Evolutionary conservation across 2,888 invertebrate species (phyloP).

Genomic region (Polydrusus pterygomalis): DNA sequence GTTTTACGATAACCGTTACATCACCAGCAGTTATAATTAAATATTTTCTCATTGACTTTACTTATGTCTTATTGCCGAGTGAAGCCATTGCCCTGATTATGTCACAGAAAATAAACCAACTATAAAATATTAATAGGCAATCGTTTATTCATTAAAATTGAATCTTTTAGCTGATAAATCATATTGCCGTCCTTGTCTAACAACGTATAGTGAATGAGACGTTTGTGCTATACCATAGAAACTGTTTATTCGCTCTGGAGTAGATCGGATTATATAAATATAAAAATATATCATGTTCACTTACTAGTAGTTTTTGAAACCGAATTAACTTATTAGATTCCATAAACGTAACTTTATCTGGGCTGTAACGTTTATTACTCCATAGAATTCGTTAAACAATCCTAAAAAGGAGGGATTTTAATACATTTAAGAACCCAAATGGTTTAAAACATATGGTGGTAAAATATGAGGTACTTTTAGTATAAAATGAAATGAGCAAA

Average conservation of each 20-base stretch:
- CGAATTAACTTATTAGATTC: slow-evolving; percentile 9
- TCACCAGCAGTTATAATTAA: slow-evolving; percentile 20
- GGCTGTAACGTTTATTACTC: neutral
- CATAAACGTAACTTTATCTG: neutral
- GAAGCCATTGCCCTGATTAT: slow-evolving; percentile 41
- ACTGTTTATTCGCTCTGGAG: neutral
- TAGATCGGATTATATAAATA: neutral
- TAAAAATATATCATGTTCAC: neutral
- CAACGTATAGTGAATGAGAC: neutral
- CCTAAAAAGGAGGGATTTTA: neutral
- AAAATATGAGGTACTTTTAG: neutral
- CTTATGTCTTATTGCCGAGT: slow-evolving; percentile 18
- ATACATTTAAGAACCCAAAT: neutral
- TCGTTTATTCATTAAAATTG: neutral
- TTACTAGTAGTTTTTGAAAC: slow-evolving; percentile 4
- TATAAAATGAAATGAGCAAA: no score
- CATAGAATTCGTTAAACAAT: neutral
- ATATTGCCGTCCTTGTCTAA: neutral
- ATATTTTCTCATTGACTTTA: neutral
- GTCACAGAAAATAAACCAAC: slow-evolving; percentile 33
- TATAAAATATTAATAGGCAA: slow-evolving; percentile 2
- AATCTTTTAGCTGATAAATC: neutral
- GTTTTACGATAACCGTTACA: slow-evolving; percentile 2
- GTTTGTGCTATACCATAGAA: neutral
- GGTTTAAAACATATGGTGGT: slow-evolving; percentile 2